A percentile compares a stretch with the other conserved stretches of the same genome.
Evolutionary conservation across 2,113 vertebrate species (phyloP).

Genomic region (Halcyon malimbica): DNA sequence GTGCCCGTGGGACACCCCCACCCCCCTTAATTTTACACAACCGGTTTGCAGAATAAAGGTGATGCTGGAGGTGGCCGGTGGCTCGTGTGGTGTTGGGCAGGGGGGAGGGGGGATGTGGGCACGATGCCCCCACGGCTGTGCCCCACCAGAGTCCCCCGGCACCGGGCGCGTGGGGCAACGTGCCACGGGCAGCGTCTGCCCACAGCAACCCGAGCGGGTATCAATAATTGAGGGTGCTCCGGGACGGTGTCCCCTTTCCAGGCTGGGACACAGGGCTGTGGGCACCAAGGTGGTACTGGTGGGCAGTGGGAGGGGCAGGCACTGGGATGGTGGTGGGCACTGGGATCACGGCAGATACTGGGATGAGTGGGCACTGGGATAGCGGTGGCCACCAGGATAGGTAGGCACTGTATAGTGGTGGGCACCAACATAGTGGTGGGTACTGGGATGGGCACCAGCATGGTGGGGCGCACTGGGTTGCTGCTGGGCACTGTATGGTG

Average conservation of each 20-base stretch:
- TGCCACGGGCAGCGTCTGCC: not conserved
- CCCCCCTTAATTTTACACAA: not conserved
- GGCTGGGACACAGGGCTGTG: not conserved
- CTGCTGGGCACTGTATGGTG: rapidly evolving
- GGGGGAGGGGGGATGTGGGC: not conserved
- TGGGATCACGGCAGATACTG: not conserved
- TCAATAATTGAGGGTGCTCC: slow-evolving; percentile 57
- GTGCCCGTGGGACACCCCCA: not conserved
- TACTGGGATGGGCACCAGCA: not conserved
- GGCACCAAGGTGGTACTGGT: not conserved
- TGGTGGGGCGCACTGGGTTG: too few relatives aligned
- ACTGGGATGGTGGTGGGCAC: too few relatives aligned
- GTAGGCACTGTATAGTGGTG: not conserved
- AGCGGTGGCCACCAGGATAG: not conserved
- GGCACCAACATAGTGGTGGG: not conserved
- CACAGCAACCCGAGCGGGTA: not conserved
- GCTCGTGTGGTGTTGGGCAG: not conserved
- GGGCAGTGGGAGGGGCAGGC: not conserved
- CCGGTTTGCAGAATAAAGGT: slow-evolving; percentile 79
- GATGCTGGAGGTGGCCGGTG: slow-evolving; percentile 47
- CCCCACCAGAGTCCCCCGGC: not conserved
- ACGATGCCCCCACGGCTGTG: not conserved
- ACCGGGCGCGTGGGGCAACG: not conserved
- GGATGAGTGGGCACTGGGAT: not conserved
- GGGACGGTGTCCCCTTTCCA: not conserved